phyloP scores from a whole-genome alignment of 2,888 invertebrate species.

The Phania funesta region DNA sequence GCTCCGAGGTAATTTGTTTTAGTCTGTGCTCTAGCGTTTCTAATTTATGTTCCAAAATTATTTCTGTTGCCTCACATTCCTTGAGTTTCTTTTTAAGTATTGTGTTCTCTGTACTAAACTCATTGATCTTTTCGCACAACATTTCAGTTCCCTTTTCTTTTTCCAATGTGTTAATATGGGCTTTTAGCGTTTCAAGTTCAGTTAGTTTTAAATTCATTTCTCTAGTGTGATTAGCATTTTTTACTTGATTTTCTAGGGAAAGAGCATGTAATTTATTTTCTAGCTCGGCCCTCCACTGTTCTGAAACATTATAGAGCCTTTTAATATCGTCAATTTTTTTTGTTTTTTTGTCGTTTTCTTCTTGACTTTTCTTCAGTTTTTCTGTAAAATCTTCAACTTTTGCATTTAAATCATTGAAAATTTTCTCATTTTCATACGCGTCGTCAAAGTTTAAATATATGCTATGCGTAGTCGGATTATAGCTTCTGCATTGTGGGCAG shows the following conservation, averaged over 20 bases:
- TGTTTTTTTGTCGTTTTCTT: neutral
- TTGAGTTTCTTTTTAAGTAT: neutral
- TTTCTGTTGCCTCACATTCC: neutral
- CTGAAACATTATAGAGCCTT: slow-evolving; percentile 33
- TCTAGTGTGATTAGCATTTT: neutral
- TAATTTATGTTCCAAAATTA: slow-evolving; percentile 22
- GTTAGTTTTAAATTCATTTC: no score
- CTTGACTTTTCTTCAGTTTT: neutral
- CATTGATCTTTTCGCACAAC: neutral
- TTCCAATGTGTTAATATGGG: neutral
- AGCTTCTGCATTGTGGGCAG: slow-evolving; percentile 21
- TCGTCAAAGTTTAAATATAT: slow-evolving; percentile 37
- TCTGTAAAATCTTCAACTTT: neutral
- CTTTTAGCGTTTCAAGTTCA: neutral
- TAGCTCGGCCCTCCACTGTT: slow-evolving; percentile 39
- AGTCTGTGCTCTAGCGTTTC: slow-evolving; percentile 12
- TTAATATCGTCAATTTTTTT: neutral
- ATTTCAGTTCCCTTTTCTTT: neutral
- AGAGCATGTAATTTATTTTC: slow-evolving; percentile 1
- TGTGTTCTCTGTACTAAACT: neutral
- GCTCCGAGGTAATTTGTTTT: neutral
- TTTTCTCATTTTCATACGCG: neutral
- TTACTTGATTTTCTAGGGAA: no score
- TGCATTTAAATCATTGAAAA: neutral
- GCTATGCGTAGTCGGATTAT: neutral